A percentile compares a stretch with the other conserved stretches of the same genome.
These are phyloP conservation scores for Diglossa cyanea DNA, from an alignment of 2,797 vertebrate species.

Conservation along the genomic window DNA sequence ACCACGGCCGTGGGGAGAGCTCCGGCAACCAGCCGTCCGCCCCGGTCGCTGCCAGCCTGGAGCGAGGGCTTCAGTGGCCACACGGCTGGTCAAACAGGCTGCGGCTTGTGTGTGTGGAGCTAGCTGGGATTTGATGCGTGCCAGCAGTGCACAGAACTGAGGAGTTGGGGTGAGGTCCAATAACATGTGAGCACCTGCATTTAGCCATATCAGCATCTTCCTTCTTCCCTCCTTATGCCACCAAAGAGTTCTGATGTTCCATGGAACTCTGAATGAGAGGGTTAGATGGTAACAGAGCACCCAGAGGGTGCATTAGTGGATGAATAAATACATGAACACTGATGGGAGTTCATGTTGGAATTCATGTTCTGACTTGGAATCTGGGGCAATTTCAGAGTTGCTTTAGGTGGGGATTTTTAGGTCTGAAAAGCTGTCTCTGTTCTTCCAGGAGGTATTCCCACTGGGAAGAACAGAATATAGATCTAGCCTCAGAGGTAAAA, in stretches of 20 bases:
- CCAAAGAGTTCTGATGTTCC: neutral
- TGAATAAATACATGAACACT: neutral
- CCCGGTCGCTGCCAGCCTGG: too few species aligned
- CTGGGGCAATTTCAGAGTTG: neutral
- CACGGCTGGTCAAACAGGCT: too few species aligned
- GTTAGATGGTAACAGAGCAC: neutral
- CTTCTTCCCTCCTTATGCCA: neutral
- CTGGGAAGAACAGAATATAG: neutral
- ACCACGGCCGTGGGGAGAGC: too few species aligned
- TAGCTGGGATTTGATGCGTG: too few species aligned
- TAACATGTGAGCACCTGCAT: accelerated
- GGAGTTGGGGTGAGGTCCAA: accelerated
- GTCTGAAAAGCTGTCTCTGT: neutral
- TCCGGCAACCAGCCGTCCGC: too few species aligned
- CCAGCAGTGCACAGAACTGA: neutral
- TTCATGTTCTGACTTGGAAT: neutral
- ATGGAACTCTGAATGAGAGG: neutral
- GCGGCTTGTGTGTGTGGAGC: too few species aligned
- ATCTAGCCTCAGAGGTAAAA: neutral
- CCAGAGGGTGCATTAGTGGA: neutral
- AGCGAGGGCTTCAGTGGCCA: too few species aligned
- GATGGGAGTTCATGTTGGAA: neutral
- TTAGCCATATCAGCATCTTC: neutral
- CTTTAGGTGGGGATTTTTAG: neutral
- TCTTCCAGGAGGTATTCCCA: neutral